These are phyloP conservation scores for Takifugu rubripes DNA, from an alignment of 2,797 vertebrate species.

Conservation along the genomic window DNA sequence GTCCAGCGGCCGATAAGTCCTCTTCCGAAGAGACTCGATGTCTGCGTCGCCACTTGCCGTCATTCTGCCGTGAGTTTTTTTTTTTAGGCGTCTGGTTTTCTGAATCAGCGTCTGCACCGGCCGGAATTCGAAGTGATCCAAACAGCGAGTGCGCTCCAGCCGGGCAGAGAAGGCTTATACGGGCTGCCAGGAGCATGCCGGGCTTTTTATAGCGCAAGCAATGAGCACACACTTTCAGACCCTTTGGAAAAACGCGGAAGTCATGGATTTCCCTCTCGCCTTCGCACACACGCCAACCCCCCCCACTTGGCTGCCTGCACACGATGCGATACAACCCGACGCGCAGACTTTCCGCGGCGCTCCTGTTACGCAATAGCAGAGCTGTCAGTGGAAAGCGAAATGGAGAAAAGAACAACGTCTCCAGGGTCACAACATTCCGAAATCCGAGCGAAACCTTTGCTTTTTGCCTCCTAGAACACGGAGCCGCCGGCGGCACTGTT, in stretches of 20 bases:
- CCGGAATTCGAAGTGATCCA: neutral
- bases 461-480: no score
- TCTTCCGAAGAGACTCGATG: conserved; percentile 51
- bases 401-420: neutral
- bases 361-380: conserved; percentile 46
- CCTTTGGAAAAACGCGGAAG: conserved; percentile 67
- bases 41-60: conserved; percentile 6
- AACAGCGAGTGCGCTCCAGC: neutral
- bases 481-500: no score
- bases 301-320: neutral
- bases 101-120: neutral
- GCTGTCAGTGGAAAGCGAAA: conserved; percentile 54
- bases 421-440: conserved; percentile 28
- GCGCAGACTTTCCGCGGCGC: conserved; percentile 46
- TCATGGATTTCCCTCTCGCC: conserved; percentile 70
- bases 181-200: neutral
- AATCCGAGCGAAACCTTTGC: neutral
- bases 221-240: conserved; percentile 11
- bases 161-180: neutral
- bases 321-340: conserved; percentile 30
- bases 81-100: neutral
- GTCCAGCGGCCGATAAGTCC: conserved; percentile 42
- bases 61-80: neutral
- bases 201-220: conserved; percentile 17
- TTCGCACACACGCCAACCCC: conserved; percentile 16